A percentile compares a stretch with the other conserved stretches of the same genome.
Evolutionary conservation across 2,797 vertebrate genomes (phyloP).

Genomic region (Coluber constrictor): DNA sequence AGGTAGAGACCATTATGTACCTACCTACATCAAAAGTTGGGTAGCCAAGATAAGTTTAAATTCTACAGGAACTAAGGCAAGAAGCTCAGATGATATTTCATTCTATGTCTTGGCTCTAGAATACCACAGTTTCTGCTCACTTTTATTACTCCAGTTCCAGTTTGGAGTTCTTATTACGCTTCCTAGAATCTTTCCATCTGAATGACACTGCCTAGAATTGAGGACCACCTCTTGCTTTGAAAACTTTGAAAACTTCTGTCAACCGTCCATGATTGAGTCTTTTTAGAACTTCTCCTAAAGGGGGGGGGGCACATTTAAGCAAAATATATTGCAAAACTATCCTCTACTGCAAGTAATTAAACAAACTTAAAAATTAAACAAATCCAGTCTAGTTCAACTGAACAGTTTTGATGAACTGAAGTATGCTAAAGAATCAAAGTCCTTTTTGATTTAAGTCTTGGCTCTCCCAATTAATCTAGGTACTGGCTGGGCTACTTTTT

Average conservation of each 20-base stretch:
- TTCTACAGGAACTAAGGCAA: neutral
- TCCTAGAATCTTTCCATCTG: neutral
- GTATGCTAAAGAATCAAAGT: neutral
- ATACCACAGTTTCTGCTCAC: neutral
- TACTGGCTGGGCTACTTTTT: neutral
- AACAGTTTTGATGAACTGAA: neutral
- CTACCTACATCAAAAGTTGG: neutral
- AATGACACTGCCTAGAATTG: neutral
- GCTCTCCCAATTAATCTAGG: neutral
- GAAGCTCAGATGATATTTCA: neutral
- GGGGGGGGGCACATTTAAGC: neutral
- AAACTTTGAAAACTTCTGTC: neutral
- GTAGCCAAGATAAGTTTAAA: neutral
- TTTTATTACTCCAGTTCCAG: neutral
- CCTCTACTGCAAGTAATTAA: neutral
- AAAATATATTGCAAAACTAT: constrained; percentile 24
- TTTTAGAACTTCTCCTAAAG: neutral
- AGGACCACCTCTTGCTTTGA: neutral
- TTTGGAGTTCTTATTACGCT: neutral
- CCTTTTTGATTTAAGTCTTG: neutral
- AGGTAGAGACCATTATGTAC: neutral
- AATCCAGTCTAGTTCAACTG: neutral
- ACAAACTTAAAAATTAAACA: neutral
- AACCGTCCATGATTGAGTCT: neutral
- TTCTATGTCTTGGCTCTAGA: neutral